A percentile compares a stretch with the other conserved stretches of the same genome.
These are phyloP conservation scores for Camponotus vicinus DNA, from an alignment of 1,140 invertebrate species.

Conservation along the genomic window DNA sequence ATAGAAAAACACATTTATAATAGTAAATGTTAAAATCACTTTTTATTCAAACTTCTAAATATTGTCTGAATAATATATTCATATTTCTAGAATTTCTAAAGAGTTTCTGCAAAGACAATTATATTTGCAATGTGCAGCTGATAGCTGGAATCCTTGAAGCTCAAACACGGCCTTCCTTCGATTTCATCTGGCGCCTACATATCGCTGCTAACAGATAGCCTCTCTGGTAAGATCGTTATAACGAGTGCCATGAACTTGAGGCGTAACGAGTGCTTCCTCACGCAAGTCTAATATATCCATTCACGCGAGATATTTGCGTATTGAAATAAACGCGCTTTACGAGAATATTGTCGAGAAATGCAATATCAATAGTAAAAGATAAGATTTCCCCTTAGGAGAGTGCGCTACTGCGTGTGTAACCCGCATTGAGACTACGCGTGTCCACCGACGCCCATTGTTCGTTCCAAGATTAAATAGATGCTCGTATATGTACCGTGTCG, in stretches of 20 bases:
- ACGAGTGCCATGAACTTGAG: slow-evolving; percentile 65
- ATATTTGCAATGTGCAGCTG: background rate
- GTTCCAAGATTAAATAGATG: slow-evolving; percentile 13
- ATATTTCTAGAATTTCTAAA: background rate
- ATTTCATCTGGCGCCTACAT: slow-evolving; percentile 71
- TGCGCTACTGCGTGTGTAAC: slow-evolving; percentile 2
- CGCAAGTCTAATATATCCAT: slow-evolving; percentile 22
- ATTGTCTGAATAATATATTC: background rate
- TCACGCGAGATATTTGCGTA: slow-evolving; percentile 13
- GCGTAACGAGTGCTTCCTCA: slow-evolving; percentile 42
- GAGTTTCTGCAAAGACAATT: background rate
- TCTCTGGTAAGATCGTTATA: slow-evolving; percentile 52
- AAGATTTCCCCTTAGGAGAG: background rate
- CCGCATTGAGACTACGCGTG: slow-evolving; percentile 12
- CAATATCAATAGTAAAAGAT: background rate
- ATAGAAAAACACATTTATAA: background rate
- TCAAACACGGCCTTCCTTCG: slow-evolving; percentile 59
- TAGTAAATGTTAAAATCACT: slow-evolving; percentile 12
- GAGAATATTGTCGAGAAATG: background rate
- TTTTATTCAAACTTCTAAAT: background rate
- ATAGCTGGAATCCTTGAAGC: background rate
- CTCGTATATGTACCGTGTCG: slow-evolving; percentile 51
- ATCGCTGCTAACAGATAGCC: slow-evolving; percentile 66
- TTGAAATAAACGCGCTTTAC: background rate
- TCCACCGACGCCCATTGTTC: background rate